These are phyloP conservation scores for Tupaia chinensis DNA, from an alignment of 2,113 vertebrate genomes.

Conservation along the genomic window DNA sequence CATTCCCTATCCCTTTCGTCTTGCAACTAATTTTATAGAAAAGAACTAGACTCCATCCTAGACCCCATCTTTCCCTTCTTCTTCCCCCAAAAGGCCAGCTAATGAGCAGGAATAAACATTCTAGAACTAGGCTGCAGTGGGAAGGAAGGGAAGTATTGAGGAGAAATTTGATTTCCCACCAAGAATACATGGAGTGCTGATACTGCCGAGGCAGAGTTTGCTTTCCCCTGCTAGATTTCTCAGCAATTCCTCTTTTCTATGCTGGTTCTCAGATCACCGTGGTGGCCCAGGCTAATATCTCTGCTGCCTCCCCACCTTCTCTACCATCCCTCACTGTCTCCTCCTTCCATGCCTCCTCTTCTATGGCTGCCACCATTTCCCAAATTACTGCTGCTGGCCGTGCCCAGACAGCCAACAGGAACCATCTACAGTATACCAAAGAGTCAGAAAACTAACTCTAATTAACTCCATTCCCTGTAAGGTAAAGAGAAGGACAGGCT, in stretches of 20 bases:
- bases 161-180: background rate
- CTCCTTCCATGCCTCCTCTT: background rate
- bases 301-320: background rate
- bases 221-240: background rate
- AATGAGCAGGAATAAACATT: background rate
- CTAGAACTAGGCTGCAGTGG: background rate
- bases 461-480: conserved; percentile 81
- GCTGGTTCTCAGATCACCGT: background rate
- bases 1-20: background rate
- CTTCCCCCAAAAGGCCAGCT: background rate
- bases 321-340: background rate
- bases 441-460: conserved; percentile 79
- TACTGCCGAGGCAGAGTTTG: too few relatives aligned
- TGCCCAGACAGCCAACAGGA: conserved; percentile 59
- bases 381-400: background rate
- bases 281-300: background rate
- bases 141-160: background rate
- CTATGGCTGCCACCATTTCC: background rate
- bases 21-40: background rate
- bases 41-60: background rate
- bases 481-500: conserved; percentile 75
- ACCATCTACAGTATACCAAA: conserved; percentile 67
- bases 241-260: background rate
- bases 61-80: background rate
- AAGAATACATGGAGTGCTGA: background rate